Percentiles rank a stretch among this genome's conserved stretches.
phyloP scores from a whole-genome alignment of 1,140 invertebrate genomes.

The Lucilia cuprina region DNA sequence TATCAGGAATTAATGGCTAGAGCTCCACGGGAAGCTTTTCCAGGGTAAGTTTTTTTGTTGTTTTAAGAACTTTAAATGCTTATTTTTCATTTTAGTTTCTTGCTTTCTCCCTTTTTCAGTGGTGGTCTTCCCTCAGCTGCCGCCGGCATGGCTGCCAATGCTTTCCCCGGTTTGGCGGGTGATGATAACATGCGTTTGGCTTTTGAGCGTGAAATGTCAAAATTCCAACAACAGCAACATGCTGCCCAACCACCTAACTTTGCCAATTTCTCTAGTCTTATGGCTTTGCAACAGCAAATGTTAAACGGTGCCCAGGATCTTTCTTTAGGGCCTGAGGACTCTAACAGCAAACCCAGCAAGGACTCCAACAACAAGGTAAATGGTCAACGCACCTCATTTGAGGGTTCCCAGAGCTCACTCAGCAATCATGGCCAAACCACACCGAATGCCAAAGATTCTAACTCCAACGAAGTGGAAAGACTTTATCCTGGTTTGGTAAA shows the following conservation, averaged over 20 bases:
- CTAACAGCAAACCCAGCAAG: conserved; percentile 51
- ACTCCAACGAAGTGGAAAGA: conserved; percentile 28
- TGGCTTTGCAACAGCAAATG: conserved; percentile 78
- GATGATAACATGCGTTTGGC: conserved; percentile 87
- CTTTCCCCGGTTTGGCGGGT: conserved; percentile 64
- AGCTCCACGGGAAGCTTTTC: conserved; percentile 74
- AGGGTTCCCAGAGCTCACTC: conserved; percentile 41
- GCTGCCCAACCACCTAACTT: conserved; percentile 66
- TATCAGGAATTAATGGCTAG: conserved; percentile 93
- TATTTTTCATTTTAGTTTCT: conserved; percentile 72
- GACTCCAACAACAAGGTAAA: conserved; percentile 66
- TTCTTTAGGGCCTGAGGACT: conserved; percentile 69
- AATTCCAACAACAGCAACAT: conserved; percentile 76
- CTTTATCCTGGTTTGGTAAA: conserved; percentile 38
- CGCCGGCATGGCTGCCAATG: conserved; percentile 66
- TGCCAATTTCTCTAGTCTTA: conserved; percentile 67
- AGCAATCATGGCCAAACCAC: conserved; percentile 27
- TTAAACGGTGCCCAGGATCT: conserved; percentile 79
- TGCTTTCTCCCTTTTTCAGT: conserved; percentile 85
- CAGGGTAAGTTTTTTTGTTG: conserved; percentile 67
- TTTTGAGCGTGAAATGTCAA: conserved; percentile 86
- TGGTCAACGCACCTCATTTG: conserved; percentile 65
- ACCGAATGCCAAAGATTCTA: conserved; percentile 32
- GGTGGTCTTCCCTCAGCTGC: conserved; percentile 67
- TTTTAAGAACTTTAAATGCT: conserved; percentile 48